phyloP scores from a whole-genome alignment of 2,888 invertebrate genomes.

The Ophonus ardosiacus region DNA sequence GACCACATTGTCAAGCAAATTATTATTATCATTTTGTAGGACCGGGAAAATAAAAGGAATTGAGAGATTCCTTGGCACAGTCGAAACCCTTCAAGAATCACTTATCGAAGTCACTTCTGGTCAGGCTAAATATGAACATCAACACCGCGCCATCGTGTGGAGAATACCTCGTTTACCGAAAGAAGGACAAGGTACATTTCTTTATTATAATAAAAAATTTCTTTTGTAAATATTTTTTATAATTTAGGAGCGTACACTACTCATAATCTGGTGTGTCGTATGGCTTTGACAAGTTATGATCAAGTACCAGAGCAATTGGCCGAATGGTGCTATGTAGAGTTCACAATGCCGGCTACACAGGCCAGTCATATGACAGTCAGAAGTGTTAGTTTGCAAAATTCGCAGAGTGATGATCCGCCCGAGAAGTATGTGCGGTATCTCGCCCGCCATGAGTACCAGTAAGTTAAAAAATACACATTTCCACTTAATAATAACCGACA shows the following conservation, averaged over 20 bases:
- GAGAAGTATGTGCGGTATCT: slow-evolving; percentile 99
- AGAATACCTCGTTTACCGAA: slow-evolving; percentile 97
- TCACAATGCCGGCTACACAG: slow-evolving; percentile 99
- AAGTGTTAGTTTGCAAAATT: slow-evolving; percentile 93
- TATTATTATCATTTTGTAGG: slow-evolving; percentile 72
- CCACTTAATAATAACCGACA: too few relatives aligned
- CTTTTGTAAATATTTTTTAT: neutral
- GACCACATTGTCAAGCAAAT: too few relatives aligned
- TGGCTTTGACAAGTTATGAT: slow-evolving; percentile 98
- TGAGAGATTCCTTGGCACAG: slow-evolving; percentile 93
- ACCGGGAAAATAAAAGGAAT: slow-evolving; percentile 96
- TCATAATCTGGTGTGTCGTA: slow-evolving; percentile 95
- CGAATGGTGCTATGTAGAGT: slow-evolving; percentile 93
- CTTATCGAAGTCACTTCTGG: slow-evolving; percentile 97
- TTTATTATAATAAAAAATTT: neutral
- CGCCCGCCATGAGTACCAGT: slow-evolving; percentile 96
- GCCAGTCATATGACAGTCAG: slow-evolving; percentile 96
- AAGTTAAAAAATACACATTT: slow-evolving; percentile 55
- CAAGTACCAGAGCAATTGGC: slow-evolving; percentile 96
- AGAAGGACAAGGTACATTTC: slow-evolving; percentile 93
- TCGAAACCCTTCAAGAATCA: slow-evolving; percentile 93
- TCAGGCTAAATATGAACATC: slow-evolving; percentile 99
- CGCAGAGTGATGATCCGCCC: slow-evolving; percentile 92
- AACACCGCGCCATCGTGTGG: slow-evolving; percentile 98
- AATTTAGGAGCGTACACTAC: slow-evolving; percentile 90